Conservation (phyloP, 2,113 vertebrate genomes). For the Phoenicopterus ruber region DNA sequence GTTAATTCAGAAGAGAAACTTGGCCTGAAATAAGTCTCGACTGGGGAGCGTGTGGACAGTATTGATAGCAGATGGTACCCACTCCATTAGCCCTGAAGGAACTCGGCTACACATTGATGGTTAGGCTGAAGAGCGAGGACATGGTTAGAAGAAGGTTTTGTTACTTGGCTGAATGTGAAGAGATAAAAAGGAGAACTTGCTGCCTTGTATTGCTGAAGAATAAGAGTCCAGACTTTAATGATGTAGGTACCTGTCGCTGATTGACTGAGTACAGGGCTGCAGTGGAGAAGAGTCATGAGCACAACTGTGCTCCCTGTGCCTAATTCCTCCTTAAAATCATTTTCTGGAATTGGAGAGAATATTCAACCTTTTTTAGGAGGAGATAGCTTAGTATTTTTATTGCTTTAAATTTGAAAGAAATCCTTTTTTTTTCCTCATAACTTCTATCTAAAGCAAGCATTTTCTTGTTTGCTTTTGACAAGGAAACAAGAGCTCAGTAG, state of each 20-base stretch:
- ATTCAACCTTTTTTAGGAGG: neutral
- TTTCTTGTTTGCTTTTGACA: neutral
- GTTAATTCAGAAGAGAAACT: constrained; percentile 76
- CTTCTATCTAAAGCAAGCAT: neutral
- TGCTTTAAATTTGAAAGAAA: neutral
- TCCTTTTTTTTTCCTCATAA: neutral
- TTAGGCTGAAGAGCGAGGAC: neutral
- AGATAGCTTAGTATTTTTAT: neutral
- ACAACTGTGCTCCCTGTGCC: neutral
- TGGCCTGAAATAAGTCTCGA: constrained; percentile 60
- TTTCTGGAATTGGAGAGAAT: neutral
- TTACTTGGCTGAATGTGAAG: neutral
- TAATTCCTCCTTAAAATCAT: neutral
- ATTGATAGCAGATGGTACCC: constrained; percentile 67
- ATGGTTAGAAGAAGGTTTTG: neutral
- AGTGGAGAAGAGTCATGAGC: neutral
- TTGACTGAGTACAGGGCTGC: neutral
- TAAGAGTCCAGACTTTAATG: neutral
- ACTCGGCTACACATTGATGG: neutral
- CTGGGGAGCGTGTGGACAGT: constrained; percentile 35
- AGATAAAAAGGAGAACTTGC: neutral
- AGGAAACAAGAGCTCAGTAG: neutral
- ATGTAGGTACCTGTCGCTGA: neutral
- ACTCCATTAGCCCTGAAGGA: neutral
- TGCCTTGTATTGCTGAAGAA: neutral